Evolutionary conservation across 1,140 invertebrate species (phyloP), one percentile per base, ranked within the genome.

Genomic region (Antheraea pernyi): DNA sequence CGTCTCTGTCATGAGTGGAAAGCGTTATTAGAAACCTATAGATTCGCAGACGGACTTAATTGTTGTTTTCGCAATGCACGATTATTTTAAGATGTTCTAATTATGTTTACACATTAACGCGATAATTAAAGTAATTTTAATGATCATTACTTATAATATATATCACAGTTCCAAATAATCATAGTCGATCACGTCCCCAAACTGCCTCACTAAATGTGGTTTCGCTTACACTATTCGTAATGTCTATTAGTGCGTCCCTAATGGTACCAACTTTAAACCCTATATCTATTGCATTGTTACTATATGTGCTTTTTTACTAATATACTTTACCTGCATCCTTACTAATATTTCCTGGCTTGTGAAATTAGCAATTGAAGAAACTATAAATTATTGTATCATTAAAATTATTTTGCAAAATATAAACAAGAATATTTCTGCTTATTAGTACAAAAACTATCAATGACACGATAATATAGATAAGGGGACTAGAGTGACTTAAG

Each of bases 331-430:
- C 75, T 79, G 77, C 75, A 86, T 79, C 79, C 76, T 78, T 82
- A 86, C 83, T 89, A 88, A 88, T 74, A 77, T 72, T 79, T 86
- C 74, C 76, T 76, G 80, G 75, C 67, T 76, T 73, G 72, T 80
- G 85, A 78, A 82, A 77, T 80, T 79, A 76, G 84, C 83, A 75
- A 16, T 61, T 9, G 4, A 30, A 61, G 22, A 30, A 11, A 11
- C 7, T 42, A 42, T 9, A 42, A 7, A 42, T 30, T 30, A 30
- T 30, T 30, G 22, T 30, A 30, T 30, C 22, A 30, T 2, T 30
- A 4, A 30, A 30, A 30, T 30, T 30, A 4, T 30, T 30, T 42
- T 42, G 39, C 3, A 11, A 11, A 11, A 42, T 42, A 42, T 3
- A 42, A 42, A 42, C 22, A 30, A 4, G 22, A 11, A 42, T 11